Percentiles rank a stretch among this genome's conserved stretches.
phyloP scores from a whole-genome alignment of 2,888 invertebrate species.

The Eurytoma californica region DNA sequence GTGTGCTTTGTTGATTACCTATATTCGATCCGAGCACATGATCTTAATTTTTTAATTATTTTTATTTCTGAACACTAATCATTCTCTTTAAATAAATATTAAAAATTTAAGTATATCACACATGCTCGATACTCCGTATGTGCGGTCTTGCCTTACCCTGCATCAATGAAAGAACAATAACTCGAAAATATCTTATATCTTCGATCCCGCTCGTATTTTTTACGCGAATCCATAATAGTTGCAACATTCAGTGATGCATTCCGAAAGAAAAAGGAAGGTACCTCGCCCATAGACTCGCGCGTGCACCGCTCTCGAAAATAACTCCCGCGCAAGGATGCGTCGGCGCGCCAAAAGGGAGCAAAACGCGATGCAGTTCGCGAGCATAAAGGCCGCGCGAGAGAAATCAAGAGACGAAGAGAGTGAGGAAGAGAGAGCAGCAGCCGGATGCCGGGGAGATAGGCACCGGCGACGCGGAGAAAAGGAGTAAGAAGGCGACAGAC shows the following conservation, averaged over 20 bases:
- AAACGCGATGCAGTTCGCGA: background rate
- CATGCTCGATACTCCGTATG: no score
- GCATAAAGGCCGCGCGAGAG: slow-evolving; percentile 17
- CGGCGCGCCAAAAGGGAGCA: slow-evolving; percentile 14
- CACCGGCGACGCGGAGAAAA: slow-evolving; percentile 1
- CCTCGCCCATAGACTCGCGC: no score
- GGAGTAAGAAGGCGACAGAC: slow-evolving; percentile 5
- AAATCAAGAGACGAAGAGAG: slow-evolving; percentile 22
- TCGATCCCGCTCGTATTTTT: no score
- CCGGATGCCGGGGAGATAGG: slow-evolving; percentile 49
- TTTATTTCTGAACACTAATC: no score
- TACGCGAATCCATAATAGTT: no score
- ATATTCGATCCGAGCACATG: no score
- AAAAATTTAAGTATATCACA: no score
- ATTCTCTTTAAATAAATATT: no score
- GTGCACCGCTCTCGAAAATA: slow-evolving; percentile 29
- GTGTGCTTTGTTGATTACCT: slow-evolving; percentile 15
- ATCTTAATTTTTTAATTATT: no score
- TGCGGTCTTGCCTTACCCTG: no score
- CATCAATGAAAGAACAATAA: no score
- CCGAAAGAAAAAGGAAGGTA: slow-evolving; percentile 18
- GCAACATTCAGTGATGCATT: slow-evolving; percentile 1
- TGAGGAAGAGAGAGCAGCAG: slow-evolving; percentile 11
- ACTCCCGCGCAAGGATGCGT: slow-evolving; percentile 25
- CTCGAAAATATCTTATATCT: no score